phyloP scores from a whole-genome alignment of 37 sponge, comb jelly and placozoan species.

The Tethya wilhelma region DNA sequence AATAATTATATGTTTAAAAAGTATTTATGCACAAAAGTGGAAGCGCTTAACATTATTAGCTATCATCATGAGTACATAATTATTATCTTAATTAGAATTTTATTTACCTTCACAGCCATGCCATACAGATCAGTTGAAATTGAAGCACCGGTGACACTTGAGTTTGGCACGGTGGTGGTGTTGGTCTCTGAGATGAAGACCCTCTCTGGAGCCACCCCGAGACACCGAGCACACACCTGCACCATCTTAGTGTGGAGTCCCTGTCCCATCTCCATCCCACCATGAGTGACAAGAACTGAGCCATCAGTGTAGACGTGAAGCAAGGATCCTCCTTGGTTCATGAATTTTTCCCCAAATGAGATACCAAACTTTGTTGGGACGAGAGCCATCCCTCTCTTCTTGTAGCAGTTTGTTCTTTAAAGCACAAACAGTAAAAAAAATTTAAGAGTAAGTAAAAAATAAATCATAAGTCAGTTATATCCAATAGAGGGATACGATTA shows the following conservation, averaged over 20 bases:
- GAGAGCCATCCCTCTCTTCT: conserved; percentile 78
- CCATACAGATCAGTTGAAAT: conserved; percentile 89
- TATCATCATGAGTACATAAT: too few species aligned
- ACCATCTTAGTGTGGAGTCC: conserved; percentile 93
- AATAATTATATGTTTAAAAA: too few species aligned
- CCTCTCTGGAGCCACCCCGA: conserved; percentile 56
- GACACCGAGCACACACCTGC: conserved; percentile 79
- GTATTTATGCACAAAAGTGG: too few species aligned
- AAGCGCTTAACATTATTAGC: too few species aligned
- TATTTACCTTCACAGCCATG: conserved; percentile 76
- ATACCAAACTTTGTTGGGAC: conserved; percentile 84
- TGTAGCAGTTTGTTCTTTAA: conserved; percentile 69
- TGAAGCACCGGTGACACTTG: conserved; percentile 83
- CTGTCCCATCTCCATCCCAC: conserved; percentile 94
- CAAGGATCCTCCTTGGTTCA: conserved; percentile 81
- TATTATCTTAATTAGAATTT: too few species aligned
- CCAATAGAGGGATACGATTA: too few species aligned
- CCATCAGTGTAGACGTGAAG: conserved; percentile 86
- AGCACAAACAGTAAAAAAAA: not conserved
- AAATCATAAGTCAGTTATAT: too few species aligned
- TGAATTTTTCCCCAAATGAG: conserved; percentile 54
- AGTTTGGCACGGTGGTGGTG: conserved; percentile 76
- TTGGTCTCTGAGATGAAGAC: conserved; percentile 78
- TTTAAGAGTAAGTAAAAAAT: not conserved
- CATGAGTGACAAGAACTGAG: conserved; percentile 82